These are phyloP conservation scores for Choristoneura fumiferana DNA, from an alignment of 1,140 invertebrate genomes.

Conservation along the genomic window DNA sequence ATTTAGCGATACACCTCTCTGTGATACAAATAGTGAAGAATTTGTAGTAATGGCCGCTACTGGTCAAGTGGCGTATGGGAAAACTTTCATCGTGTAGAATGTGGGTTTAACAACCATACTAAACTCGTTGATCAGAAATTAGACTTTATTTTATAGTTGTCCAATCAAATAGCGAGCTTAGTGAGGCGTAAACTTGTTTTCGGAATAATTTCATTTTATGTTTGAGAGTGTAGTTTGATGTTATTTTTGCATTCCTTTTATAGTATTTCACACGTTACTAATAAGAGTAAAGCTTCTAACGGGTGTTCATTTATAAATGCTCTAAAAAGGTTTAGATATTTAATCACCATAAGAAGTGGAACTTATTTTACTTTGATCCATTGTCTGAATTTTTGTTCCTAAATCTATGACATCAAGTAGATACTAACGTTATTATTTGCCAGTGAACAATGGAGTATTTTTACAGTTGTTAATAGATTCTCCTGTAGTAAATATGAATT, in stretches of 20 bases:
- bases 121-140: slow-evolving; percentile 13
- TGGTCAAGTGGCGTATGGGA: slow-evolving; percentile 7
- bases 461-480: no score
- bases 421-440: no score
- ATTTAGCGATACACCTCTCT: background rate
- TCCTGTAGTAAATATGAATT: no score
- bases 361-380: no score
- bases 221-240: background rate
- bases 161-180: background rate
- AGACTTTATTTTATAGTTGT: slow-evolving; percentile 17
- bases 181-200: background rate
- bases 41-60: slow-evolving; percentile 8
- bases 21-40: slow-evolving; percentile 9
- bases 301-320: no score
- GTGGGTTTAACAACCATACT: slow-evolving; percentile 8
- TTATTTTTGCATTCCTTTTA: background rate
- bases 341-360: no score
- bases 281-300: no score
- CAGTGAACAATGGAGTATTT: no score
- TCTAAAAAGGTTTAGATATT: no score
- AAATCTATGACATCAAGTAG: no score
- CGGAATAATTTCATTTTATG: background rate
- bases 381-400: no score
- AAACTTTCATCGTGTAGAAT: slow-evolving; percentile 4
- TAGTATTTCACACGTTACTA: background rate